These are phyloP conservation scores for Crenichthys baileyi DNA, from an alignment of 2,797 vertebrate species.

Conservation along the genomic window DNA sequence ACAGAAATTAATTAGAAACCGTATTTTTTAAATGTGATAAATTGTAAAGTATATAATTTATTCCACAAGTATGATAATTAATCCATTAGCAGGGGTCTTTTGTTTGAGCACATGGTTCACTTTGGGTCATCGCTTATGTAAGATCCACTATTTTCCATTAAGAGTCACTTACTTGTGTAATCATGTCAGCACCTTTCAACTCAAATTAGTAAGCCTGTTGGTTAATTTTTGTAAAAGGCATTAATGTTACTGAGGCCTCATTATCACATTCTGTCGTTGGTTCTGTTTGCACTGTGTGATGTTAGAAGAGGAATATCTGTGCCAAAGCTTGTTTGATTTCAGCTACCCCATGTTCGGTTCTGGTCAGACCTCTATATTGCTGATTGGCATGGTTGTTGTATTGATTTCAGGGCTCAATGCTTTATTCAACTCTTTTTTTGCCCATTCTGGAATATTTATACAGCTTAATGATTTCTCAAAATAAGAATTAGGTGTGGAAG, in stretches of 20 bases:
- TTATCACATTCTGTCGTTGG: conserved; percentile 19
- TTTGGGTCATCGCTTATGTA: conserved; percentile 34
- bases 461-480: no score
- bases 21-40: conserved; percentile 53
- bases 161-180: conserved; percentile 24
- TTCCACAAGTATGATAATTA: conserved; percentile 48
- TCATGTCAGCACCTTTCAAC: conserved; percentile 43
- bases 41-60: conserved; percentile 53
- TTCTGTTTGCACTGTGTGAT: conserved; percentile 38
- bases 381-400: neutral
- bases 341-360: neutral
- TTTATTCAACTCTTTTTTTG: conserved; percentile 1
- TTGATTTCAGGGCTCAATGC: neutral
- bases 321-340: conserved; percentile 38
- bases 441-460: neutral
- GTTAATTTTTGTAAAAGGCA: neutral
- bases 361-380: neutral
- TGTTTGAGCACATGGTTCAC: conserved; percentile 34
- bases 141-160: conserved; percentile 28
- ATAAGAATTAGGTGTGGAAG: no score
- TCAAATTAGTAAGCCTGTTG: conserved; percentile 22
- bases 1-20: conserved; percentile 47
- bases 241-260: neutral
- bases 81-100: conserved; percentile 28
- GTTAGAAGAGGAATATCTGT: conserved; percentile 26